Conservation (phyloP, 2,113 vertebrate genomes). For the Dendropsophus ebraccatus region DNA sequence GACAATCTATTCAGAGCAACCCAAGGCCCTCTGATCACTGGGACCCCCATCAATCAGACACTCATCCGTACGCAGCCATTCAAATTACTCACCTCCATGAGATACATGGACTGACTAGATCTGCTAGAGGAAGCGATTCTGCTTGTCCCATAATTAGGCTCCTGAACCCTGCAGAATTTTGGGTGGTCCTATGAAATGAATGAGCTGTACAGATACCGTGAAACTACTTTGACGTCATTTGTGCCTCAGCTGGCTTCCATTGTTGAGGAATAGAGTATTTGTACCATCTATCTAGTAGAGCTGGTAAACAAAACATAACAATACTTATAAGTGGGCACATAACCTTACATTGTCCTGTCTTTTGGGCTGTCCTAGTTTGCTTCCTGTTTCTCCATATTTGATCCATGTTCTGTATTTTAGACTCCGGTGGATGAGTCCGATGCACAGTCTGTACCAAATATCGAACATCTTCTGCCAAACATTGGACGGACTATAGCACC, state of each 20-base stretch:
- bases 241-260: no score
- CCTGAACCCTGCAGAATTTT: no score
- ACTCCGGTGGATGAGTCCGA: constrained; percentile 94
- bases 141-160: no score
- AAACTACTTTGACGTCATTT: no score
- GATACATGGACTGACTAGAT: background rate
- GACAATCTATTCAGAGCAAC: no score
- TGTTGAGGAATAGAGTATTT: background rate
- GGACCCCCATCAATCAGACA: no score
- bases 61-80: no score
- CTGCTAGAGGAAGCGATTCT: no score
- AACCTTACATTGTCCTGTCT: background rate
- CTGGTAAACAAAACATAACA: background rate
- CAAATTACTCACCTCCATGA: background rate
- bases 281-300: background rate
- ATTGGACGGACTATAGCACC: constrained; percentile 88
- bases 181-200: no score
- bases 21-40: no score
- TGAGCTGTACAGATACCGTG: no score
- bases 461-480: constrained; percentile 96
- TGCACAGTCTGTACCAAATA: constrained; percentile 91
- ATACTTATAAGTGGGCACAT: background rate
- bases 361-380: background rate
- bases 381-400: background rate
- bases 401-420: constrained; percentile 66